Conservation (phyloP, 2,888 invertebrate species). For the Chrysodeixis includens region DNA sequence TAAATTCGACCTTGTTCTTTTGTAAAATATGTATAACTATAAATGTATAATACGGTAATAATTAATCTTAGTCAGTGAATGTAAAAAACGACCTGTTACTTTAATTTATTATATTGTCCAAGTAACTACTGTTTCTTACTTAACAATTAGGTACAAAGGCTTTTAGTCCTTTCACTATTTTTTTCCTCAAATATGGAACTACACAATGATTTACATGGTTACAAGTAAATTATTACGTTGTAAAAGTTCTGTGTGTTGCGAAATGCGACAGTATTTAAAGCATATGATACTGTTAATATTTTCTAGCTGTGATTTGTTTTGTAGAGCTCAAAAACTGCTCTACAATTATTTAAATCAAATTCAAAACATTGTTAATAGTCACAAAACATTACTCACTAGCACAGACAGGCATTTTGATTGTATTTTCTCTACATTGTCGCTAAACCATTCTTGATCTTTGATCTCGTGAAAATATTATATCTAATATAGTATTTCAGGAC, state of each 20-base stretch:
- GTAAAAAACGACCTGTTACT: conserved; percentile 26
- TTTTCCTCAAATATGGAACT: neutral
- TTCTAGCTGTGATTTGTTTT: too few relatives aligned
- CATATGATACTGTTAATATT: neutral
- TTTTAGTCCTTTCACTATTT: neutral
- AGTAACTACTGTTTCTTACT: neutral
- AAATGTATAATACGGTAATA: conserved; percentile 24
- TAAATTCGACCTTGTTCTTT: conserved; percentile 17
- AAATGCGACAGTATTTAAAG: neutral
- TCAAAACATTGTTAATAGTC: too few relatives aligned
- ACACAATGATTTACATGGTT: neutral
- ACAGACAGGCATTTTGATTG: too few relatives aligned
- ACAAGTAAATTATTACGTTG: neutral
- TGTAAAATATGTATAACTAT: conserved; percentile 14
- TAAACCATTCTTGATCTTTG: too few relatives aligned
- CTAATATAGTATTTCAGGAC: too few relatives aligned
- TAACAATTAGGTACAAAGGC: neutral
- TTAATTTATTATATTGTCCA: conserved; percentile 25
- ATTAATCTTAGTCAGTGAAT: conserved; percentile 19
- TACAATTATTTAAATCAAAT: neutral
- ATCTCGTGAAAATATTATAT: too few relatives aligned
- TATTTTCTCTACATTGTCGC: too few relatives aligned
- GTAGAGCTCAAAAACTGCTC: too few relatives aligned
- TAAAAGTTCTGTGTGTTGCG: neutral
- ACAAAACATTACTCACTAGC: too few relatives aligned